Evolutionary conservation across 2,797 vertebrate species (phyloP).

Genomic region (Hozukius guyotensis): DNA sequence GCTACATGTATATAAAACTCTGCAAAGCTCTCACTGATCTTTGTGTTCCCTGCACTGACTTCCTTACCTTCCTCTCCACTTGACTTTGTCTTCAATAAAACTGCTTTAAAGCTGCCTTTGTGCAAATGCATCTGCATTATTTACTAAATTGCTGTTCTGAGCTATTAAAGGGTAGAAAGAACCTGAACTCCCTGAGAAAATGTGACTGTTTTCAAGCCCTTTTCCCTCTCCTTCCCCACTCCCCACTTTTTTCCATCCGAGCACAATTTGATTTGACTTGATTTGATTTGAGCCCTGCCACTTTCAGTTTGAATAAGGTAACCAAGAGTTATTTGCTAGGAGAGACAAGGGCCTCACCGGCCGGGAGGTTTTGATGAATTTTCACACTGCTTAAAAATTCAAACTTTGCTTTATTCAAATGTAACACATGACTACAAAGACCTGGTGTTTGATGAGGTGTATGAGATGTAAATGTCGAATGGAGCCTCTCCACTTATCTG

Average conservation of each 20-base stretch:
- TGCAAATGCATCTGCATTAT: conserved; percentile 49
- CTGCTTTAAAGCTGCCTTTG: conserved; percentile 41
- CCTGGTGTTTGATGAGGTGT: conserved; percentile 67
- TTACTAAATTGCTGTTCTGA: conserved; percentile 47
- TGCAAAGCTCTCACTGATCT: conserved; percentile 25
- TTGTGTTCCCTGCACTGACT: conserved; percentile 22
- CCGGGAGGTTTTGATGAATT: conserved; percentile 60
- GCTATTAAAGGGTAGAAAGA: conserved; percentile 50
- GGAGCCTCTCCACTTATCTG: conserved; percentile 70
- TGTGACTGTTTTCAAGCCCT: conserved; percentile 33
- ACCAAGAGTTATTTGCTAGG: conserved; percentile 69
- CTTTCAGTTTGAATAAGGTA: conserved; percentile 74
- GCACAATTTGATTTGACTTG: conserved; percentile 75
- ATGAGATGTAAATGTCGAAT: conserved; percentile 67
- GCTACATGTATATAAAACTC: conserved; percentile 1
- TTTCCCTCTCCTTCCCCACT: conserved; percentile 2
- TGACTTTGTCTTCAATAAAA: conserved; percentile 29
- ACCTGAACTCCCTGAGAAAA: conserved; percentile 44
- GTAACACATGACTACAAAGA: conserved; percentile 61
- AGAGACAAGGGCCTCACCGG: conserved; percentile 58
- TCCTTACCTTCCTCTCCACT: conserved; percentile 13
- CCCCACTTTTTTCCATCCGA: conserved; percentile 51
- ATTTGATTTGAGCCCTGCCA: conserved; percentile 78
- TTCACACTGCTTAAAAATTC: conserved; percentile 61
- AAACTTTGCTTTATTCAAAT: conserved; percentile 71